Evolutionary conservation across 2,888 invertebrate genomes (phyloP).

Genomic region (Brachynemurus nebulosus): DNA sequence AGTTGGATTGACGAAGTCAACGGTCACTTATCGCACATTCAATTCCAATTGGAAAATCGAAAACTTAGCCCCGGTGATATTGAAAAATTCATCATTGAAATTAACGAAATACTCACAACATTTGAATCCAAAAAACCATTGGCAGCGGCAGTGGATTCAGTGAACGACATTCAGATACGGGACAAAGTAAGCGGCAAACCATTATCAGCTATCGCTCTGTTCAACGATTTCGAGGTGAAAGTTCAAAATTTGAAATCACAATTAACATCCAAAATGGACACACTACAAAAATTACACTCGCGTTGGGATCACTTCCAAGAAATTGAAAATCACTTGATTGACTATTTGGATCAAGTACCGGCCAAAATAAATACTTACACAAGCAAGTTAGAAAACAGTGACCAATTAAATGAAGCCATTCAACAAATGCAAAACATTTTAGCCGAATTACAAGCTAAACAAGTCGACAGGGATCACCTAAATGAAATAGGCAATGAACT

Average conservation of each 20-base stretch:
- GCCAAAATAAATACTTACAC: conserved; percentile 41
- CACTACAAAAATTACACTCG: conserved; percentile 54
- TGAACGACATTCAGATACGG: conserved; percentile 50
- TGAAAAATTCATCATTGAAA: conserved; percentile 51
- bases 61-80: conserved; percentile 58
- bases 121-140: conserved; percentile 56
- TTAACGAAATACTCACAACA: conserved; percentile 51
- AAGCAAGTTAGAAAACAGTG: conserved; percentile 33
- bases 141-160: conserved; percentile 52
- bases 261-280: conserved; percentile 49
- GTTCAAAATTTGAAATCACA: conserved; percentile 51
- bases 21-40: conserved; percentile 64
- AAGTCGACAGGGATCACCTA: conserved; percentile 52
- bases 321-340: conserved; percentile 53
- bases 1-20: conserved; percentile 70
- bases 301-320: conserved; percentile 67
- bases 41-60: conserved; percentile 64
- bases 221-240: conserved; percentile 59
- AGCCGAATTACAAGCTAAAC: conserved; percentile 41
- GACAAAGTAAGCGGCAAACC: conserved; percentile 57
- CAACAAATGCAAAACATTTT: conserved; percentile 37
- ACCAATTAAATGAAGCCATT: conserved; percentile 34
- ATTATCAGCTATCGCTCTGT: conserved; percentile 54
- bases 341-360: conserved; percentile 47
- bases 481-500: conserved; percentile 64